These are phyloP conservation scores for Petrocephalus microphthalmus DNA, from an alignment of 2,113 vertebrate genomes.

Conservation along the genomic window DNA sequence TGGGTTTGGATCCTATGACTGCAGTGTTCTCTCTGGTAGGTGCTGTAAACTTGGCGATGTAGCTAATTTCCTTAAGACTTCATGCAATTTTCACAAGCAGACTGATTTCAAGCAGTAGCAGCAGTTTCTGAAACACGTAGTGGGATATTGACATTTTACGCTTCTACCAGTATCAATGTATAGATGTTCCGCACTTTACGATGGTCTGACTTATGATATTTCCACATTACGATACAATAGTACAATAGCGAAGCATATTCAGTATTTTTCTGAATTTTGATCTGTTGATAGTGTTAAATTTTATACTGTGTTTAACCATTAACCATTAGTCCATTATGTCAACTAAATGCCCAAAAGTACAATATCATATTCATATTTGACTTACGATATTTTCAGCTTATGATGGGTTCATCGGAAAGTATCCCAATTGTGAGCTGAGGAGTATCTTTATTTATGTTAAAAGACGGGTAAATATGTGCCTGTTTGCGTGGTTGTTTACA, in stretches of 20 bases:
- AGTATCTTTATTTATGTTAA: neutral
- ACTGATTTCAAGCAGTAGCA: neutral
- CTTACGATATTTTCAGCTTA: neutral
- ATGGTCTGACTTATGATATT: neutral
- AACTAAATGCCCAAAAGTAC: neutral
- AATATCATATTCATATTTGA: neutral
- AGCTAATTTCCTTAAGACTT: neutral
- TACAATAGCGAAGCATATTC: neutral
- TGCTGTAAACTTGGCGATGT: neutral
- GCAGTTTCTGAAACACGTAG: neutral
- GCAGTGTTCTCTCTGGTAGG: conserved; percentile 71
- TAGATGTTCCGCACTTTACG: neutral
- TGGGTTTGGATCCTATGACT: conserved; percentile 77
- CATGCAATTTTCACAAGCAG: neutral
- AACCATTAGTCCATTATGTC: neutral
- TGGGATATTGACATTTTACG: neutral
- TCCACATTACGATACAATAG: neutral
- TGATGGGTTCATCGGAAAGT: neutral
- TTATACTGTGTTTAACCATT: neutral
- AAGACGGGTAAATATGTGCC: neutral
- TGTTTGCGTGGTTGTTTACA: neutral
- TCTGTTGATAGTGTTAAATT: neutral
- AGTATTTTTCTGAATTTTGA: neutral
- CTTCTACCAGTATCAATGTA: neutral
- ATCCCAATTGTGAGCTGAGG: neutral